Conservation (phyloP, 2,888 invertebrate species). For the Acanthacorydalis orientalis region DNA sequence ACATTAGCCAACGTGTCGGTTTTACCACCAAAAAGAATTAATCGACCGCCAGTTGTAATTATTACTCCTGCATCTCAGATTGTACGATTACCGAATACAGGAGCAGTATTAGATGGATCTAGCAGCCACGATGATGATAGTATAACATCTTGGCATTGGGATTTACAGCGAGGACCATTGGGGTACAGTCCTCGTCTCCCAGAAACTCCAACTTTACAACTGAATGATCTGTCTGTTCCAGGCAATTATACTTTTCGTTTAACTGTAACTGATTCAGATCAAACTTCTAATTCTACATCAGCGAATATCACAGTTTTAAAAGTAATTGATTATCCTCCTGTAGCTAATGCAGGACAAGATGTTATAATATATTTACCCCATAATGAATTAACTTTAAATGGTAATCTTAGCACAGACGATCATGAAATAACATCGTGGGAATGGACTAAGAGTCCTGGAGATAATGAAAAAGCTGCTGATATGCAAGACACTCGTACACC, state of each 20-base stretch:
- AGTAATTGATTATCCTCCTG: conserved; percentile 87
- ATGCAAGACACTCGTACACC: conserved; percentile 92
- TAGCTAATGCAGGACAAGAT: conserved; percentile 84
- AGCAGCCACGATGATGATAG: conserved; percentile 67
- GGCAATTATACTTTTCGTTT: conserved; percentile 83
- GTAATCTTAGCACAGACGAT: conserved; percentile 83
- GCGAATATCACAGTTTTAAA: conserved; percentile 83
- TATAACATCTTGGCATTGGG: conserved; percentile 84
- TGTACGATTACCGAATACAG: conserved; percentile 77
- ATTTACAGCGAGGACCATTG: conserved; percentile 71
- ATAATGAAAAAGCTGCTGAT: conserved; percentile 80
- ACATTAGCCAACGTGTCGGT: conserved; percentile 83
- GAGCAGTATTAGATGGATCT: conserved; percentile 74
- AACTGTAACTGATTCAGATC: conserved; percentile 83
- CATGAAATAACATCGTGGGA: conserved; percentile 88
- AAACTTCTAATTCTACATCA: conserved; percentile 66
- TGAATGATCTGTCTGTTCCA: conserved; percentile 67
- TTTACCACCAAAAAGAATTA: conserved; percentile 63
- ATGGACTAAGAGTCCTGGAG: conserved; percentile 82
- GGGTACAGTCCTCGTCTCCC: conserved; percentile 67
- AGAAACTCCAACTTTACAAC: conserved; percentile 65
- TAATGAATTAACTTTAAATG: conserved; percentile 69
- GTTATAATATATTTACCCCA: conserved; percentile 80
- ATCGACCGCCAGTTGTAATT: conserved; percentile 68
- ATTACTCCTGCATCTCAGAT: conserved; percentile 75